Evolutionary conservation across 2,797 vertebrate species (phyloP).

Genomic region (Molossus alvarezi): DNA sequence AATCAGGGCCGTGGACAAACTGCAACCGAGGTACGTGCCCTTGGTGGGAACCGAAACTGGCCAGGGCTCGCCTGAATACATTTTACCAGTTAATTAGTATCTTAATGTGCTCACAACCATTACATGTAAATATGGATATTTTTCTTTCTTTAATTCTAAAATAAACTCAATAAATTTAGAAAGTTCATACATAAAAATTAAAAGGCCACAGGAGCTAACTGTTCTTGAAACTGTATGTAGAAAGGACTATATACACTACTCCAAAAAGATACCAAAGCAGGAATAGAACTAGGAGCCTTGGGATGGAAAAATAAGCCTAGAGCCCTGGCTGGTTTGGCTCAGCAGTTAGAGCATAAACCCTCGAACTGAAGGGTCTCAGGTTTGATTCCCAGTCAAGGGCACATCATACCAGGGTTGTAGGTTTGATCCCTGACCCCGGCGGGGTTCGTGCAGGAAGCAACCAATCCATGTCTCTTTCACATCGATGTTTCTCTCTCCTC

Average conservation of each 20-base stretch:
- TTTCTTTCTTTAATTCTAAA: constrained; percentile 66
- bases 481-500: too few relatives aligned
- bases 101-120: neutral
- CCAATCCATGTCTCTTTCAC: too few relatives aligned
- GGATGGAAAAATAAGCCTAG: neutral
- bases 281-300: neutral
- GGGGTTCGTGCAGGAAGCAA: too few relatives aligned
- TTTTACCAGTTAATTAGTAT: constrained; percentile 7
- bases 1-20: too few relatives aligned
- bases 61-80: neutral
- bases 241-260: neutral
- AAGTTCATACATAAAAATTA: constrained; percentile 20
- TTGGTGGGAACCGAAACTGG: too few relatives aligned
- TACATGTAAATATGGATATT: constrained; percentile 30
- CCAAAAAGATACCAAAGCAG: neutral
- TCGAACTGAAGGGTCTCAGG: too few relatives aligned
- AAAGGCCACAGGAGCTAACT: constrained; percentile 36
- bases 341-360: too few relatives aligned
- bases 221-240: neutral
- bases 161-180: constrained; percentile 5
- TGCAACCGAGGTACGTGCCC: too few relatives aligned
- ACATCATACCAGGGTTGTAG: too few relatives aligned
- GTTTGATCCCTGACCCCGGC: too few relatives aligned
- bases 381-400: too few relatives aligned
- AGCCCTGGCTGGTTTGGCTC: neutral